Conservation (phyloP, 2,797 vertebrate genomes). For the Macropus fuliginosus region DNA sequence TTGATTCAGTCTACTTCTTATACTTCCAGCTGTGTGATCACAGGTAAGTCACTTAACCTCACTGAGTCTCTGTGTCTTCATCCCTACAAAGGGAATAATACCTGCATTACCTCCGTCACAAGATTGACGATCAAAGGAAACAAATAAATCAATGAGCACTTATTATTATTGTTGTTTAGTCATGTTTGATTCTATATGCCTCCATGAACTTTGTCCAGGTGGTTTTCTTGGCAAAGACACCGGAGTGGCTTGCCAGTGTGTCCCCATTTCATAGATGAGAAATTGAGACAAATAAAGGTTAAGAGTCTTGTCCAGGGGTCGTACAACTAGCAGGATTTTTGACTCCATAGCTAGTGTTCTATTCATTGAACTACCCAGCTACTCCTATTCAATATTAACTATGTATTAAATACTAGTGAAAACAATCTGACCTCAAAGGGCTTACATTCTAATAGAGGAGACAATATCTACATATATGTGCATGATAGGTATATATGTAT, state of each 20-base stretch:
- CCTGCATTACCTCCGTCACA: not conserved
- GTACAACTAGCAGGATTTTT: not conserved
- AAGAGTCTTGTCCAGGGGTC: not conserved
- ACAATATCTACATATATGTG: not conserved
- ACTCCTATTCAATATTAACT: not conserved
- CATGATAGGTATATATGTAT: not conserved
- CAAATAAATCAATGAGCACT: not conserved
- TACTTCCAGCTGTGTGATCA: not conserved
- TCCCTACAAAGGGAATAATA: not conserved
- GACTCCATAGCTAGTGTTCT: not conserved
- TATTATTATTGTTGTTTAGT: not conserved
- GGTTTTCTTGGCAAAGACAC: not conserved
- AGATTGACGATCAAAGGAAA: not conserved
- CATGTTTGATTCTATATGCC: not conserved
- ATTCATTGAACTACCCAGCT: not conserved
- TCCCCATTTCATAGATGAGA: not conserved
- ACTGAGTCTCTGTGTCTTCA: slow-evolving; percentile 3
- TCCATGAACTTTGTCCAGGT: not conserved
- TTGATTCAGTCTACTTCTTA: not conserved
- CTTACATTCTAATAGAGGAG: not conserved
- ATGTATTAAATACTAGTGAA: not conserved
- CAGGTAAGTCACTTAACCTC: not conserved
- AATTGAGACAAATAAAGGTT: not conserved
- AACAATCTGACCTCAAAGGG: not conserved
- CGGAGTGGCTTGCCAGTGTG: not conserved